phyloP scores from a whole-genome alignment of 2,888 invertebrate genomes.

The Colostygia pectinataria region DNA sequence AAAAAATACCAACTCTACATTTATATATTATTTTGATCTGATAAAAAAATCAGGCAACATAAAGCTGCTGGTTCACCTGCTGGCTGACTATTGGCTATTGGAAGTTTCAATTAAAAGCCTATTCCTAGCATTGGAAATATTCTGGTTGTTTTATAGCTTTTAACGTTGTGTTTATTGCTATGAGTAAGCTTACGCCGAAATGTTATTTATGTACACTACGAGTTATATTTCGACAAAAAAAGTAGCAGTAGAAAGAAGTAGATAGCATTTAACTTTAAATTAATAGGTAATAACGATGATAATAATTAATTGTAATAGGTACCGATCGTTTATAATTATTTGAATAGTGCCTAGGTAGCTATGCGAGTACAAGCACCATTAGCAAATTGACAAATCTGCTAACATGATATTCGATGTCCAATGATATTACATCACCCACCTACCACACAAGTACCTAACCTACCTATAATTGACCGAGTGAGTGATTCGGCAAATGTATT shows the following conservation, averaged over 20 bases:
- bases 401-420: slow-evolving; percentile 3
- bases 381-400: slow-evolving; percentile 13
- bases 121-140: slow-evolving; percentile 31
- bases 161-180: slow-evolving; percentile 38
- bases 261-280: too few species aligned
- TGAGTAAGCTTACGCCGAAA: slow-evolving; percentile 30
- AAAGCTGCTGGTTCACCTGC: too few species aligned
- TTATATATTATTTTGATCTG: too few species aligned
- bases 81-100: slow-evolving; percentile 21
- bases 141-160: slow-evolving; percentile 34
- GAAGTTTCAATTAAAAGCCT: slow-evolving; percentile 33
- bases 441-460: background rate
- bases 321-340: slow-evolving; percentile 8
- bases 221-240: too few species aligned
- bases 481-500: slow-evolving; percentile 1
- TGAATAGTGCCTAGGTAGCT: slow-evolving; percentile 7
- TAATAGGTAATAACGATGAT: too few species aligned
- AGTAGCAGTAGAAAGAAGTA: too few species aligned
- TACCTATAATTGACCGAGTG: background rate
- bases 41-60: too few species aligned
- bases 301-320: slow-evolving; percentile 4
- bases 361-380: slow-evolving; percentile 6
- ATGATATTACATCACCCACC: background rate
- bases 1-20: too few species aligned
- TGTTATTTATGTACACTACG: slow-evolving; percentile 10